Evolutionary conservation across 2,888 invertebrate genomes (phyloP).

Genomic region (Baronia brevicornis): DNA sequence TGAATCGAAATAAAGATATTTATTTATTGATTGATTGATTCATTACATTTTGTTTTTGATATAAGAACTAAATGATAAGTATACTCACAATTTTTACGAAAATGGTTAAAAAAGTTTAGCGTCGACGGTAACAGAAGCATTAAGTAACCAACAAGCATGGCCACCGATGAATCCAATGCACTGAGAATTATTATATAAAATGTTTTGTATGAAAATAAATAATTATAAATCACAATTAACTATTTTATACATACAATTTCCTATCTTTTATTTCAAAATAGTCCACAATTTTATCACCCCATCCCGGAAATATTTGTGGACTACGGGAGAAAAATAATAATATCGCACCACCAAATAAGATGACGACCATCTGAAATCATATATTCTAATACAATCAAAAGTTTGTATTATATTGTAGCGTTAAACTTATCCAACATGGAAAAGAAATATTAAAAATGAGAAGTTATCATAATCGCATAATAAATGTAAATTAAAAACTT

Average conservation of each 20-base stretch:
- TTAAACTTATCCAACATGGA: too few relatives aligned
- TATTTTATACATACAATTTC: constrained; percentile 35
- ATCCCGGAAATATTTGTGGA: constrained; percentile 51
- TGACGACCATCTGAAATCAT: constrained; percentile 45
- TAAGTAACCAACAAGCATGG: constrained; percentile 34
- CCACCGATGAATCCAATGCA: constrained; percentile 44
- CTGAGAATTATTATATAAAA: constrained; percentile 28
- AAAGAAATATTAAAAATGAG: too few relatives aligned
- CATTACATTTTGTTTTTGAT: too few relatives aligned
- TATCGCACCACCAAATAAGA: constrained; percentile 33
- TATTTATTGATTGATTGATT: too few relatives aligned
- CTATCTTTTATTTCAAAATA: constrained; percentile 24
- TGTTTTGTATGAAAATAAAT: constrained; percentile 9
- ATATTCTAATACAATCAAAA: not conserved
- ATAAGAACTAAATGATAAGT: constrained; percentile 1
- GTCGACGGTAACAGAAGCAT: constrained; percentile 45
- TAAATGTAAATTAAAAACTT: too few relatives aligned
- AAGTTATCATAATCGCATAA: too few relatives aligned
- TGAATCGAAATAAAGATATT: too few relatives aligned
- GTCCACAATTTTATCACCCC: constrained; percentile 39
- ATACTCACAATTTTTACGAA: constrained; percentile 32
- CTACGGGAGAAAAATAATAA: constrained; percentile 45
- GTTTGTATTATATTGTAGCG: too few relatives aligned
- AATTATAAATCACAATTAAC: not conserved
- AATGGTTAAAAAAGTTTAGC: constrained; percentile 35